Evolutionary conservation across 2,888 invertebrate species (phyloP), one percentile per base, ranked within the genome.

Genomic region (Leptinotarsa peninsularis): DNA sequence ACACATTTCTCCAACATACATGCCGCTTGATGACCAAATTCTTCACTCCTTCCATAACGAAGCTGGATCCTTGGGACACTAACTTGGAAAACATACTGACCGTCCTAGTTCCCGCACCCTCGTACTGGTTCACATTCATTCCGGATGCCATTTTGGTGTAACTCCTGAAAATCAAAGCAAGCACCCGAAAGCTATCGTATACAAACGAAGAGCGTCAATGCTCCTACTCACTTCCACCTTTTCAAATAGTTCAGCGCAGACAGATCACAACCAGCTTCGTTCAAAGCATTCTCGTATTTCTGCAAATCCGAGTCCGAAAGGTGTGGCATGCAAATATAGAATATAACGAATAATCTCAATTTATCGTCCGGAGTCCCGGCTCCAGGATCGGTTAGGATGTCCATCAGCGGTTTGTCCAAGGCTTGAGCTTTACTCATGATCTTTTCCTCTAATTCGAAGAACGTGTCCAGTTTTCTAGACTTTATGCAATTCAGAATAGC

Each of bases 1-100:
- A 43, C 13, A 10, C 43, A 43, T 43, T 43, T 43, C 43, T 43
- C 10, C 13, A 73, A 91, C 94, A 92, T 88, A 96, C 96, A 90
- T 99, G 98, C 90, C 96, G 94, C 89, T 99, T 99, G 13, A 99
- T 96, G 21, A 99, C 99, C 84, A 99, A 92, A 91, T 99, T 99
- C 89, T 98, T 98, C 0, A 99, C 98, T 54, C 98, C 99, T 89
- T 99, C 99, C 98, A 99, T 99, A 0, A 99, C 98, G 88, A 99
- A 98, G 52, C 97, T 96, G 0, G 98, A 99, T 27, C 98, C 98
- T 87, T 98, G 98, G 13, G 96, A 96, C 84, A 99, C 96, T 73
- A 99, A 91, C 89, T 99, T 99, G 13, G 98, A 97, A 89, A 99
- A 98, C 99, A 99, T 99, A 78, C 95, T 96, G 1, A 98, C 96